Conservation (phyloP, 2,113 vertebrate species). For the Gopherus evgoodei region DNA sequence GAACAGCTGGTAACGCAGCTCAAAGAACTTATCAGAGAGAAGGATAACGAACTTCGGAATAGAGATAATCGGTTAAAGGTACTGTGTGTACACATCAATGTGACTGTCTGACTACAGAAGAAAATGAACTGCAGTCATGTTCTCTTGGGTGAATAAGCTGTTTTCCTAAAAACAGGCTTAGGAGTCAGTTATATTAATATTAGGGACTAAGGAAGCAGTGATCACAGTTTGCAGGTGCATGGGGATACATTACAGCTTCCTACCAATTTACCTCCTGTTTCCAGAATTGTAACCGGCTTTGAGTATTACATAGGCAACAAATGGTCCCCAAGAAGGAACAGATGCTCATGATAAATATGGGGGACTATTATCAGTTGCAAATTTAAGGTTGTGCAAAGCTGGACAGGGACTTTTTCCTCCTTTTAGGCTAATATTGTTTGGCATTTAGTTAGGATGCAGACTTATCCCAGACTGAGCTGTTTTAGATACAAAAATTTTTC, state of each 20-base stretch:
- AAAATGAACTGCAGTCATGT: accelerated
- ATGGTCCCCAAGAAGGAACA: background rate
- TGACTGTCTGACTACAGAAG: background rate
- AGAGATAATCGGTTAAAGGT: conserved; percentile 91
- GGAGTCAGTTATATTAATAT: background rate
- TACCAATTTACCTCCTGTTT: background rate
- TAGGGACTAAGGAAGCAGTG: background rate
- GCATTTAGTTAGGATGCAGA: background rate
- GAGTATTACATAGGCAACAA: background rate
- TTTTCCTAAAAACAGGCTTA: background rate
- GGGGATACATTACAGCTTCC: background rate
- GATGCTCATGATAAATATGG: background rate
- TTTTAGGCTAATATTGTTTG: background rate
- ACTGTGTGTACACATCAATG: background rate
- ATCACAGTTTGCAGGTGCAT: accelerated
- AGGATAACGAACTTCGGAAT: conserved; percentile 81
- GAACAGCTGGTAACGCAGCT: conserved; percentile 88
- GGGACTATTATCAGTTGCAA: background rate
- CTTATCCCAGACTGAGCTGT: background rate
- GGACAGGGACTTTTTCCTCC: accelerated
- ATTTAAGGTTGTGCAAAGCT: background rate
- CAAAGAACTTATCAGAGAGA: conserved; percentile 89
- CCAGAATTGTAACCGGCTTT: background rate
- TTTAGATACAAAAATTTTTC: background rate
- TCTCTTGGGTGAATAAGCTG: background rate